Evolutionary conservation across 2,888 invertebrate genomes (phyloP).

Genomic region (Herminia tarsipennalis): DNA sequence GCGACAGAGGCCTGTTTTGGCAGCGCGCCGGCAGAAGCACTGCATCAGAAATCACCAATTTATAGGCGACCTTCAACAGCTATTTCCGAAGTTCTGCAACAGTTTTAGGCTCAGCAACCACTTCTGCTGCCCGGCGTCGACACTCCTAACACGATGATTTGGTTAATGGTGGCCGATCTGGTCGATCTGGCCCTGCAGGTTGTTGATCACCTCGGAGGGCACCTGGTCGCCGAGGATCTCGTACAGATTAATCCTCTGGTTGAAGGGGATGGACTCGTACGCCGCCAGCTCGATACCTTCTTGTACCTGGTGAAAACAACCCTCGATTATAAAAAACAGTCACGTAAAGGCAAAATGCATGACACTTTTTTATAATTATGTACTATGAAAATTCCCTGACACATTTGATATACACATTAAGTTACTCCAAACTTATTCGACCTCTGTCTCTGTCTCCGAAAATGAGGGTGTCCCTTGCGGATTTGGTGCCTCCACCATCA

Average conservation of each 20-base stretch:
- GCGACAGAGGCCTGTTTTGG: conserved; percentile 14
- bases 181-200: conserved; percentile 94
- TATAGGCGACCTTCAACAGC: conserved; percentile 4
- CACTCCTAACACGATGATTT: conserved; percentile 10
- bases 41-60: conserved; percentile 5
- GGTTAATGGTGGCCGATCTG: conserved; percentile 89
- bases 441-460: no score
- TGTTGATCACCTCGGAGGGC: conserved; percentile 94
- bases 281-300: conserved; percentile 95
- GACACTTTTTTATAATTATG: no score
- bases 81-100: neutral
- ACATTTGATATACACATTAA: no score
- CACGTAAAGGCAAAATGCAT: no score
- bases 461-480: no score
- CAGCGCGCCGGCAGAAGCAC: conserved; percentile 1
- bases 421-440: no score
- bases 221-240: conserved; percentile 94
- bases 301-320: conserved; percentile 84
- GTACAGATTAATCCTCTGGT: conserved; percentile 93
- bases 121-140: conserved; percentile 31
- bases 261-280: conserved; percentile 94
- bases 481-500: no score
- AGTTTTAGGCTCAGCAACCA: conserved; percentile 14
- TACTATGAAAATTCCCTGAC: no score
- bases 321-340: neutral